Evolutionary conservation across 2,888 invertebrate genomes (phyloP).

Genomic region (Ophonus ardosiacus): DNA sequence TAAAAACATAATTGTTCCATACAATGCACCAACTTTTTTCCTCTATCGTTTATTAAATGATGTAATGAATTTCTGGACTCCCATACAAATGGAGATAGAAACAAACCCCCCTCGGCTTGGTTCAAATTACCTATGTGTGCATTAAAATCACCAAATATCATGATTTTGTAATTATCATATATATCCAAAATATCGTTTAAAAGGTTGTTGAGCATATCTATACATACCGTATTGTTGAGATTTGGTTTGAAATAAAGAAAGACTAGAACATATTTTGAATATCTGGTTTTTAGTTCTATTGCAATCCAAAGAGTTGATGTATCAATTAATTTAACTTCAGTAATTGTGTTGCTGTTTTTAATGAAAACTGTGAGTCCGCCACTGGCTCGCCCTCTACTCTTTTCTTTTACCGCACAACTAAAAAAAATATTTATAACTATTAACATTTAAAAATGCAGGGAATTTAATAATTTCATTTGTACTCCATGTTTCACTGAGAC

Average conservation of each 20-base stretch:
- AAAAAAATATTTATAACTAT: neutral
- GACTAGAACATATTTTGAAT: neutral
- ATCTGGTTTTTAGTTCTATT: neutral
- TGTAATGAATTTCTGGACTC: neutral
- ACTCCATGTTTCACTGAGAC: constrained; percentile 6
- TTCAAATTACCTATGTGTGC: neutral
- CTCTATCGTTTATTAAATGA: neutral
- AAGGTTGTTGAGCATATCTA: constrained; percentile 1
- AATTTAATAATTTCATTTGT: neutral
- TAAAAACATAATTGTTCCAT: neutral
- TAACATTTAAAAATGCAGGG: neutral
- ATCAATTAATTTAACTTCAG: constrained; percentile 13
- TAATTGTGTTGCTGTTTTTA: neutral
- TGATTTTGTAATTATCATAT: neutral
- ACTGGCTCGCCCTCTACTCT: neutral
- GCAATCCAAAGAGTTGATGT: neutral
- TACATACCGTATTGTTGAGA: neutral
- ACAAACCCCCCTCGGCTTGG: neutral
- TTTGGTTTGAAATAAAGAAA: neutral
- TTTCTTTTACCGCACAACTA: neutral
- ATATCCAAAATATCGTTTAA: neutral
- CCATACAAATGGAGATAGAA: neutral
- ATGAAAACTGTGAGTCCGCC: neutral
- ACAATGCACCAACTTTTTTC: neutral
- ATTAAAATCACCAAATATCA: neutral